Evolutionary conservation across 1,140 invertebrate species (phyloP).

Genomic region (Cyrtorhinus lividipennis): DNA sequence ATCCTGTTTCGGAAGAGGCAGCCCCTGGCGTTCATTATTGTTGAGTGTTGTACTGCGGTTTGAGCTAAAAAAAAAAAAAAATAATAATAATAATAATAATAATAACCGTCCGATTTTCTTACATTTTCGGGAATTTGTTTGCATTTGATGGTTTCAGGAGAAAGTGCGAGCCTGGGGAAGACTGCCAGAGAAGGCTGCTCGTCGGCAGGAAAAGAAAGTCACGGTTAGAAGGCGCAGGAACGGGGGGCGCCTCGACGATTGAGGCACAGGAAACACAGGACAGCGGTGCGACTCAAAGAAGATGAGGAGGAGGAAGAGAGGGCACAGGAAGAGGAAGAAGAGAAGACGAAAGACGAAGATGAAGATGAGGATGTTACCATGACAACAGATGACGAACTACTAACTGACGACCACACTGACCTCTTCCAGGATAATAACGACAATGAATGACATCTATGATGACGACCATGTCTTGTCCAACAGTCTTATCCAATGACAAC

Average conservation of each 20-base stretch:
- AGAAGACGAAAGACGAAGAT: constrained; percentile 15
- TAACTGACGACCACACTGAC: constrained; percentile 10
- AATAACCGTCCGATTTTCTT: too few relatives aligned
- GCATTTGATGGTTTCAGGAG: constrained; percentile 5
- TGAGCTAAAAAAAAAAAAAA: too few relatives aligned
- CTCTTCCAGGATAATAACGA: constrained; percentile 9
- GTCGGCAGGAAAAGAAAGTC: constrained; percentile 10
- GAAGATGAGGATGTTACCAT: constrained; percentile 18
- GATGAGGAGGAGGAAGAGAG: constrained; percentile 7
- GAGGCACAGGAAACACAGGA: constrained; percentile 14
- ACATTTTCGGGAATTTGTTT: too few relatives aligned
- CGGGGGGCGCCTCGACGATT: constrained; percentile 4
- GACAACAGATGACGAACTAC: constrained; percentile 15
- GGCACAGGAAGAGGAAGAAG: constrained; percentile 14
- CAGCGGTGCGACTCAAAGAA: neutral
- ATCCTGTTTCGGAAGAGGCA: too few relatives aligned
- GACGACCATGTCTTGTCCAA: too few relatives aligned
- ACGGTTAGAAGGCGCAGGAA: neutral
- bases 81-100: too few relatives aligned
- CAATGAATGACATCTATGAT: neutral
- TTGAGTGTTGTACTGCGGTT: too few relatives aligned
- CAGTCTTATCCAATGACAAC: too few relatives aligned
- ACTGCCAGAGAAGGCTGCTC: constrained; percentile 15
- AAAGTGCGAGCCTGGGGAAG: constrained; percentile 15
- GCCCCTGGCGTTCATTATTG: too few relatives aligned